Percentiles rank a stretch among this genome's conserved stretches.
phyloP scores from a whole-genome alignment of 2,113 vertebrate genomes.

The Phocoena phocoena region DNA sequence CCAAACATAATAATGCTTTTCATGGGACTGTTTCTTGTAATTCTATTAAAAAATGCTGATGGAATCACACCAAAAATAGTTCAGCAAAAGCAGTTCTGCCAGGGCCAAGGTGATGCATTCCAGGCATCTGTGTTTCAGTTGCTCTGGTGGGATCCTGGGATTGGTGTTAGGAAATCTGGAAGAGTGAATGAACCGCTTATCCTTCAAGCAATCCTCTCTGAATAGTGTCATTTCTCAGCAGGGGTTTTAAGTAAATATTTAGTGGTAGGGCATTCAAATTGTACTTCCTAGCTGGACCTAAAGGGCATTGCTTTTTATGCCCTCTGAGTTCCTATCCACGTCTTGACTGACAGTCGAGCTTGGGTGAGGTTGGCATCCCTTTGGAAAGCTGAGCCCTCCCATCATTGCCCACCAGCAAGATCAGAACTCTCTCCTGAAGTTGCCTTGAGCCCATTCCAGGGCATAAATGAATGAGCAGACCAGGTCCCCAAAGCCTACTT shows the following conservation, averaged over 20 bases:
- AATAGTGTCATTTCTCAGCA: constrained; percentile 61
- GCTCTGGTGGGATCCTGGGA: constrained; percentile 23
- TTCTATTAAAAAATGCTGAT: constrained; percentile 45
- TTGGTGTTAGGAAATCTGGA: constrained; percentile 50
- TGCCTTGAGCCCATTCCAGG: neutral
- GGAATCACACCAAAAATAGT: constrained; percentile 61
- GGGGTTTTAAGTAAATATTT: constrained; percentile 66
- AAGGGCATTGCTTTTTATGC: neutral
- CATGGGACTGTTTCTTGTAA: constrained; percentile 63
- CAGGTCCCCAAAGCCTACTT: neutral
- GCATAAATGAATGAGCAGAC: neutral
- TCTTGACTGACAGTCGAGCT: neutral
- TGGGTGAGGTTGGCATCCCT: neutral
- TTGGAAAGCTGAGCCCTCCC: neutral
- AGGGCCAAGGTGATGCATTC: constrained; percentile 49
- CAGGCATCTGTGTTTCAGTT: constrained; percentile 50
- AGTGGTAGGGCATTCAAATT: neutral
- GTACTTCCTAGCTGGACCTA: neutral
- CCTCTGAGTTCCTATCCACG: neutral
- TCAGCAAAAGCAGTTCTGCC: constrained; percentile 51
- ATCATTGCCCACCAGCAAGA: neutral
- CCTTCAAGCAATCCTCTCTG: constrained; percentile 40
- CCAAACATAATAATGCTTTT: constrained; percentile 6
- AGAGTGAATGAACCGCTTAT: constrained; percentile 42
- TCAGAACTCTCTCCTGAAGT: neutral